Conservation (phyloP, 2,888 invertebrate species). For the Dicranocentrus wangi region DNA sequence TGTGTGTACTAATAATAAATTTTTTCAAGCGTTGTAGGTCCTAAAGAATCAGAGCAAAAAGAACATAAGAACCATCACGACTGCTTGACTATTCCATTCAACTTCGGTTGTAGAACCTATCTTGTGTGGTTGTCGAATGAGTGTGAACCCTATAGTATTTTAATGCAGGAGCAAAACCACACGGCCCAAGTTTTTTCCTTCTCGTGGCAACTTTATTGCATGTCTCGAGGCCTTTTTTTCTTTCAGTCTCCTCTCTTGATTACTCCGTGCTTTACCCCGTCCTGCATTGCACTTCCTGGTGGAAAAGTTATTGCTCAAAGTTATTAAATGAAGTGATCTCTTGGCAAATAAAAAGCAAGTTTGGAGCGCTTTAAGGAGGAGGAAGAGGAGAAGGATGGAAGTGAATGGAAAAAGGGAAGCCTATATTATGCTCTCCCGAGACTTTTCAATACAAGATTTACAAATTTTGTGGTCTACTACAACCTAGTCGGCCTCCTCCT, state of each 20-base stretch:
- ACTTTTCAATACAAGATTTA: slow-evolving; percentile 42
- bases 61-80: too few species aligned
- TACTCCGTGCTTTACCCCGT: slow-evolving; percentile 3
- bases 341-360: slow-evolving; percentile 46
- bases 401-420: slow-evolving; percentile 11
- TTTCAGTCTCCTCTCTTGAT: slow-evolving; percentile 19
- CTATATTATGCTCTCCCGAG: slow-evolving; percentile 20
- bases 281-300: slow-evolving; percentile 18
- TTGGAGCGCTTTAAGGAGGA: not conserved
- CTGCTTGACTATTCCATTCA: too few species aligned
- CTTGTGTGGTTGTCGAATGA: slow-evolving; percentile 38
- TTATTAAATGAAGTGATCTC: slow-evolving; percentile 56
- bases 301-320: slow-evolving; percentile 41
- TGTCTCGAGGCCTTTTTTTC: slow-evolving; percentile 35
- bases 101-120: too few species aligned
- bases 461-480: slow-evolving; percentile 20
- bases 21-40: too few species aligned
- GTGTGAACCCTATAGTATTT: slow-evolving; percentile 30
- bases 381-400: not conserved
- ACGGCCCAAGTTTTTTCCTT: too few species aligned
- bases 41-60: too few species aligned
- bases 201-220: slow-evolving; percentile 45
- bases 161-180: slow-evolving; percentile 28
- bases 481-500: not conserved
- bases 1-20: too few species aligned